Base-by-base conservation (phyloP, 2,113 vertebrate species). In the Syngnathoides biaculeatus region DNA sequence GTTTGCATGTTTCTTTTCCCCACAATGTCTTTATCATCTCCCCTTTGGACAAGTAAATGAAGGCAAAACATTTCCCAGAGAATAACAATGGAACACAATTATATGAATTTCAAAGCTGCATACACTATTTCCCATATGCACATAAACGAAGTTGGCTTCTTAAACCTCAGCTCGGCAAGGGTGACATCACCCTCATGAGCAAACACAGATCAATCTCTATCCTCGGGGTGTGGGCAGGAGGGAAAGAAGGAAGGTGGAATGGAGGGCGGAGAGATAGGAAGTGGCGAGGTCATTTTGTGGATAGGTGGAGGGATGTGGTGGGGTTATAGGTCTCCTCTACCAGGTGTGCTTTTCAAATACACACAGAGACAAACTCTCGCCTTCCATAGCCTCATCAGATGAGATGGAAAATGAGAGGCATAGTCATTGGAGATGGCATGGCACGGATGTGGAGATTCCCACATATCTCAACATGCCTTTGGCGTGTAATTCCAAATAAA, bases 271-370 rank as follows among this genome's bases (percentile, higher is more conserved):
- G 78, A 64, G 30, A 74, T 59, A 72, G 55, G 47, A 65, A 60
- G 62, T 27, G 40, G 66, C 60, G 67, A 75, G 57, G 71, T 71
- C 3, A 12, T 59, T 24, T 60, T 65, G 26, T 56, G 39, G 64
- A n/a, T 13, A 55, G 52, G 52, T 26, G 24, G 55, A 30, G 26
- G 26, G 26, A 30, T 19, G 38, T 48, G 64, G 71, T 75, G 77
- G 80, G 80, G 70, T 77, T 80, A 71, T 72, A 74, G 74, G 83
- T 79, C 69, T 70, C 67, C 78, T 73, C 69, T 66, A 67, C 89
- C 86, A 91, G 88, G 87, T 89, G 87, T 88, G 75, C 75, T 68
- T 76, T 86, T 82, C 79, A 77, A 76, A 78, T 27, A 27, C 53
- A 48, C 47, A 57, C 82, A 50, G 69, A 70, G 70, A 67, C 73